Evolutionary conservation across 2,888 invertebrate species (phyloP).

Genomic region (Papilio gigon): DNA sequence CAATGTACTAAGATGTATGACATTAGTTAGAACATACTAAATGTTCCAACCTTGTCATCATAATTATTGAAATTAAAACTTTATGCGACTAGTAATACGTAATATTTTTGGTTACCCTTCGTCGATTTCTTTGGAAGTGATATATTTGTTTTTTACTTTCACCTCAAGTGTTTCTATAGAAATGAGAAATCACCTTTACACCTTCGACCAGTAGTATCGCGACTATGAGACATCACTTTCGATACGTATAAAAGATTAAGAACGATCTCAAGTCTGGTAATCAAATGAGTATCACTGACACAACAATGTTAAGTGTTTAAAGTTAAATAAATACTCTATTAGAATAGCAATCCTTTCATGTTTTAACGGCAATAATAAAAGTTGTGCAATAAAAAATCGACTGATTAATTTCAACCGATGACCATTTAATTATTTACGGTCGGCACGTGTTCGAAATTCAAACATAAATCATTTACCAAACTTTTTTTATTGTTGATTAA

Average conservation of each 20-base stretch:
- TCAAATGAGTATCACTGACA: not conserved
- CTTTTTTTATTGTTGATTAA: too few relatives aligned
- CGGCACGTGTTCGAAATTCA: too few relatives aligned
- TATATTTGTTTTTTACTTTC: slow-evolving; percentile 22
- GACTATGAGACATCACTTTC: slow-evolving; percentile 6
- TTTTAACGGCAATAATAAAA: not conserved
- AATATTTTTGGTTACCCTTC: slow-evolving; percentile 6
- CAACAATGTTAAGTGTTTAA: not conserved
- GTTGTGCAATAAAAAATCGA: too few relatives aligned
- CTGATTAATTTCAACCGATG: too few relatives aligned
- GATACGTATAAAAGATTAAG: not conserved
- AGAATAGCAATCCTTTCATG: not conserved
- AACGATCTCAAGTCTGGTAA: not conserved
- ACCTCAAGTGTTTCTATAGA: slow-evolving; percentile 9
- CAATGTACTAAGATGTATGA: slow-evolving; percentile 11
- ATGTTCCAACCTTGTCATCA: not conserved
- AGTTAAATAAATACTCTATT: not conserved
- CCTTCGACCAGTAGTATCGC: not conserved
- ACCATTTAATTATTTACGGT: too few relatives aligned
- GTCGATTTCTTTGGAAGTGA: not conserved
- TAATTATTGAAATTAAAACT: not conserved
- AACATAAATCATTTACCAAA: too few relatives aligned
- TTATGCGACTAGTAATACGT: not conserved
- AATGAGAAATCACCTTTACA: slow-evolving; percentile 23
- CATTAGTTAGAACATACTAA: slow-evolving; percentile 24